A percentile compares a stretch with the other conserved stretches of the same genome.
Conservation (phyloP, 2,888 invertebrate species). For the Alentia gelatinosa region DNA sequence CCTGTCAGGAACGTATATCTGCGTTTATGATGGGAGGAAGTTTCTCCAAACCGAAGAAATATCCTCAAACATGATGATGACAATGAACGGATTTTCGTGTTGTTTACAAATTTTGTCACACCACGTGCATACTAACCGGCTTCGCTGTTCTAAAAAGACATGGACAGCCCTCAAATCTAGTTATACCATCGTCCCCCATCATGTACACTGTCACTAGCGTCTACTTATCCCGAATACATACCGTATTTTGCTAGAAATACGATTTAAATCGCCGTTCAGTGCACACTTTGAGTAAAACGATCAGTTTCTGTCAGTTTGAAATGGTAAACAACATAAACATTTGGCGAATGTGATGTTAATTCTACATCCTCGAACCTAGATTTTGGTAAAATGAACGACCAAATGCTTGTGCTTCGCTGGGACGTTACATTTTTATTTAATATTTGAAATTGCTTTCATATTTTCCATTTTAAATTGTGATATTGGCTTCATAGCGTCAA, state of each 20-base stretch:
- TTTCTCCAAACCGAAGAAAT: too few species aligned
- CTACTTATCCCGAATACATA: not conserved
- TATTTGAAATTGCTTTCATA: not conserved
- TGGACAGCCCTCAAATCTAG: not conserved
- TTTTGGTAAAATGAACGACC: not conserved
- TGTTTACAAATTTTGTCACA: not conserved
- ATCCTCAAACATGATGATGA: not conserved
- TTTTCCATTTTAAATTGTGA: not conserved
- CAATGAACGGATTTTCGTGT: not conserved
- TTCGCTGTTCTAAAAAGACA: not conserved
- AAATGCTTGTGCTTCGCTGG: not conserved
- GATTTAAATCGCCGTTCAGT: not conserved
- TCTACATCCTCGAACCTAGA: not conserved
- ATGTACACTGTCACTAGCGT: not conserved
- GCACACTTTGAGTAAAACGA: not conserved
- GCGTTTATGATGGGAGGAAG: too few species aligned
- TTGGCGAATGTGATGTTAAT: not conserved
- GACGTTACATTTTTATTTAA: not conserved
- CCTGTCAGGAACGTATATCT: too few species aligned
- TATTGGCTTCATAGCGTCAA: constrained; percentile 21
- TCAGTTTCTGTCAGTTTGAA: not conserved
- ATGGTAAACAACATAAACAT: not conserved
- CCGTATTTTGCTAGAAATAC: not conserved
- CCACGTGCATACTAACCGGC: constrained; percentile 30
- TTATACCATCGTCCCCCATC: not conserved